These are phyloP conservation scores for Axinella damicornis DNA, from an alignment of 37 sponge, comb jelly and placozoan species.

Conservation along the genomic window DNA sequence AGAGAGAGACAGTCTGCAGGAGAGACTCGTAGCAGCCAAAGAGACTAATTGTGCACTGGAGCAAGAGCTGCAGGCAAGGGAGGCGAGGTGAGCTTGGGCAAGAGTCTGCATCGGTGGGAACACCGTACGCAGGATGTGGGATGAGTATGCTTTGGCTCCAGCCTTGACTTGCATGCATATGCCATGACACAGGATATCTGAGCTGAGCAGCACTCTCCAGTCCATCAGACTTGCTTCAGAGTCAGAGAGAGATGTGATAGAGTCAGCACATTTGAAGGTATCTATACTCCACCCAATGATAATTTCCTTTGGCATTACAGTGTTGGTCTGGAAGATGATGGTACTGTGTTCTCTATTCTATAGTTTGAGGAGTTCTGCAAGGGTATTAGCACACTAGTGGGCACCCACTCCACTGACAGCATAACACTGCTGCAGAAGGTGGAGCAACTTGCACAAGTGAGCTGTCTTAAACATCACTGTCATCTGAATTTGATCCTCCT, in stretches of 20 bases:
- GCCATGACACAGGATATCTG: slow-evolving; percentile 30
- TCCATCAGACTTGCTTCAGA: neutral
- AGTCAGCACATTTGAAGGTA: slow-evolving; percentile 26
- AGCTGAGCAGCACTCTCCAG: neutral
- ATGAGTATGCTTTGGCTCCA: too few species aligned
- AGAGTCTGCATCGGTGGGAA: too few species aligned
- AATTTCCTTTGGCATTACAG: neutral
- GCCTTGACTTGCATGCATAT: neutral
- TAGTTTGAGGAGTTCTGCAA: slow-evolving; percentile 23
- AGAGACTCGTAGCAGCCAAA: slow-evolving; percentile 51
- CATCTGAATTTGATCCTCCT: too few species aligned
- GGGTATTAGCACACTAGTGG: neutral
- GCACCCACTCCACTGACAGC: neutral
- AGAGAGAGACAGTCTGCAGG: slow-evolving; percentile 10
- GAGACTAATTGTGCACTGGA: slow-evolving; percentile 45
- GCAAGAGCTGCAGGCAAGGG: slow-evolving; percentile 52
- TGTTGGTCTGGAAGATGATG: neutral
- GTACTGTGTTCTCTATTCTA: neutral
- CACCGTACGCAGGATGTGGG: too few species aligned
- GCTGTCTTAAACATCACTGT: too few species aligned
- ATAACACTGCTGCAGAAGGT: neutral
- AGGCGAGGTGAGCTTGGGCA: slow-evolving; percentile 23
- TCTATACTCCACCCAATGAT: neutral
- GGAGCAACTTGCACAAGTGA: neutral
- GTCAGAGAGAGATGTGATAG: neutral